Evolutionary conservation across 1,140 invertebrate genomes (phyloP).

Genomic region (Philaenus spumarius): DNA sequence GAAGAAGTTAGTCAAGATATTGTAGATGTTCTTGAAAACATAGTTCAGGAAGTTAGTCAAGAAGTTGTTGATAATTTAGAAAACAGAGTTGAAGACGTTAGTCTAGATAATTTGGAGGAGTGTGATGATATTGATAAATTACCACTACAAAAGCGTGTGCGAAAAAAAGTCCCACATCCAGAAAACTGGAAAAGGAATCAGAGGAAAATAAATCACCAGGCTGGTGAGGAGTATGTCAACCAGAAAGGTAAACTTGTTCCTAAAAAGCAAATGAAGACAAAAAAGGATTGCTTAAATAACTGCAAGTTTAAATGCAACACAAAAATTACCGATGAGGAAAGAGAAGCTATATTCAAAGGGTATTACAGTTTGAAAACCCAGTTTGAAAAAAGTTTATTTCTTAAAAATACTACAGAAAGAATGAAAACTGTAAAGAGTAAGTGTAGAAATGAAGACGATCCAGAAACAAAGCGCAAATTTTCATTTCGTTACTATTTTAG

Average conservation of each 20-base stretch:
- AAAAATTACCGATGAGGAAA: no score
- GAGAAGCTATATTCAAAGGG: no score
- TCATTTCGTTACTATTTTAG: no score
- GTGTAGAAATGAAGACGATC: no score
- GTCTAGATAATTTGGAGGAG: background rate
- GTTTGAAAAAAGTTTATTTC: no score
- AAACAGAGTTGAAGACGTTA: background rate
- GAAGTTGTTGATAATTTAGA: conserved; percentile 1
- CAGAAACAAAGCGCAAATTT: no score
- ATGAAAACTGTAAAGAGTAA: no score
- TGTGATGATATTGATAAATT: no score
- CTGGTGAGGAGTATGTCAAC: background rate
- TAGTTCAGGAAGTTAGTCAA: background rate
- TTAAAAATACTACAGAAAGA: no score
- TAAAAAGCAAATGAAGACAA: conserved; percentile 3
- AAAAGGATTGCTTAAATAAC: conserved; percentile 5
- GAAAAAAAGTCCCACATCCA: conserved; percentile 5
- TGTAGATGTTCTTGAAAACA: background rate
- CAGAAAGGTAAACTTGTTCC: conserved; percentile 6
- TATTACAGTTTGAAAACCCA: no score
- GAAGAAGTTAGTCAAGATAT: conserved; percentile 1
- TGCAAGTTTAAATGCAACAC: conserved; percentile 3
- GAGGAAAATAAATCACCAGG: background rate
- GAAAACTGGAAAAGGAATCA: conserved; percentile 6
- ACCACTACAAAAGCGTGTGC: background rate